phyloP scores from a whole-genome alignment of 2,797 vertebrate genomes.

The Gambelia wislizenii region DNA sequence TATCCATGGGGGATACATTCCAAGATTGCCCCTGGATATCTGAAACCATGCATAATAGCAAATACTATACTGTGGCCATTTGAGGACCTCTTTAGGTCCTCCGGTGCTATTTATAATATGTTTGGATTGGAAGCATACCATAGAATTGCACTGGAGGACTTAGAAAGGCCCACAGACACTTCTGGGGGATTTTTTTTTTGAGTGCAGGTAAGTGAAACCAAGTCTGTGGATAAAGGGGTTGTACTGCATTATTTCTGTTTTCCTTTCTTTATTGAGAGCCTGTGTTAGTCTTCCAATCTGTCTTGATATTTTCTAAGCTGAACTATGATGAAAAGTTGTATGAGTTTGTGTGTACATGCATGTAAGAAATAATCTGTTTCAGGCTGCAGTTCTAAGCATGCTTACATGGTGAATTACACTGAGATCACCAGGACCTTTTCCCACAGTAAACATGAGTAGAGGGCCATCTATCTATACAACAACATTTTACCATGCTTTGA shows the following conservation, averaged over 20 bases:
- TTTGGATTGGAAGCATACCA: too few relatives aligned
- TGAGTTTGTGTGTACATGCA: neutral
- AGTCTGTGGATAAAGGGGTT: too few relatives aligned
- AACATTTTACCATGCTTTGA: neutral
- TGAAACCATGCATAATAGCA: too few relatives aligned
- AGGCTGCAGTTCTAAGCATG: neutral
- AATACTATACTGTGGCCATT: too few relatives aligned
- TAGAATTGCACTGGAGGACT: too few relatives aligned
- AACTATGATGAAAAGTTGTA: conserved; percentile 11
- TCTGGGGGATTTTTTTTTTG: too few relatives aligned
- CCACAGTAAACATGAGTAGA: neutral
- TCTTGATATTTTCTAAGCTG: neutral
- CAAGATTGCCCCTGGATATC: too few relatives aligned
- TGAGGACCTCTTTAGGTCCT: too few relatives aligned
- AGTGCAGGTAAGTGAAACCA: too few relatives aligned
- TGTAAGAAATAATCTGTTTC: neutral
- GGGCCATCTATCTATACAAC: neutral
- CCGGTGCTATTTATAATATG: too few relatives aligned
- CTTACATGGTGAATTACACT: neutral
- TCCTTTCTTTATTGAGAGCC: neutral
- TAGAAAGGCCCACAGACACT: too few relatives aligned
- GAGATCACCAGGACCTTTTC: neutral
- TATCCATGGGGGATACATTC: too few relatives aligned
- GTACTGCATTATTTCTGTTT: neutral
- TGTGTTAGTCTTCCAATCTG: neutral